Percentiles rank a stretch among this genome's conserved stretches.
Conservation (phyloP, 1,140 invertebrate genomes). For the Caligus rogercresseyi region DNA sequence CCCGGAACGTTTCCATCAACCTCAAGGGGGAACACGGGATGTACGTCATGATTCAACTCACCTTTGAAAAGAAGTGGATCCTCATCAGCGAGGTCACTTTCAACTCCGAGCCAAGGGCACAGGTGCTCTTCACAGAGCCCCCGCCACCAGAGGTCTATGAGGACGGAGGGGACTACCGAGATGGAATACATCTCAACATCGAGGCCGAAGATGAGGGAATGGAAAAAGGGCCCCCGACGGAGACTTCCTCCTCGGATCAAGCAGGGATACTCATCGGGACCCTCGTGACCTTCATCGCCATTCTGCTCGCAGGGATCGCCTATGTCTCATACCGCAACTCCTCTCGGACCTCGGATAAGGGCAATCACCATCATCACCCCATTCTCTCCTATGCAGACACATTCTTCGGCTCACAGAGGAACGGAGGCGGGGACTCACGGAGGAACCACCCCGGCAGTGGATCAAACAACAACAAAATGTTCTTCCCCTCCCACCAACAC, state of each 20-base stretch:
- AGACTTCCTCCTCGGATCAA: neutral
- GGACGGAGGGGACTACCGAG: neutral
- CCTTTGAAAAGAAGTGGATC: slow-evolving; percentile 55
- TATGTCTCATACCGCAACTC: slow-evolving; percentile 5
- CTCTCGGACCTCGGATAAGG: neutral
- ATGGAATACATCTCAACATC: neutral
- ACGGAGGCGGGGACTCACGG: neutral
- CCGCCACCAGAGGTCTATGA: neutral
- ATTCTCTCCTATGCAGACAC: neutral
- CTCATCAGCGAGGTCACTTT: slow-evolving; percentile 58
- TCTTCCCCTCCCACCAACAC: neutral
- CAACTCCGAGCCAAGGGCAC: slow-evolving; percentile 37
- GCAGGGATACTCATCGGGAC: slow-evolving; percentile 3
- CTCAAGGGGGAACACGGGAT: slow-evolving; percentile 42
- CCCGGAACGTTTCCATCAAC: slow-evolving; percentile 50
- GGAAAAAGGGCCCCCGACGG: neutral
- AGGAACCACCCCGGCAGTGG: neutral
- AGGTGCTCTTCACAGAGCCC: neutral
- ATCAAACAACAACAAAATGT: neutral
- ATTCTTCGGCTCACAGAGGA: neutral
- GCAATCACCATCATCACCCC: neutral
- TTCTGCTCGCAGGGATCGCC: slow-evolving; percentile 8
- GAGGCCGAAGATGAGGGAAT: neutral
- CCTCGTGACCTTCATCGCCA: slow-evolving; percentile 17
- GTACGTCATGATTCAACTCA: slow-evolving; percentile 48